These are phyloP conservation scores for Polypedilum vanderplanki DNA, from an alignment of 1,140 invertebrate species.

Conservation along the genomic window DNA sequence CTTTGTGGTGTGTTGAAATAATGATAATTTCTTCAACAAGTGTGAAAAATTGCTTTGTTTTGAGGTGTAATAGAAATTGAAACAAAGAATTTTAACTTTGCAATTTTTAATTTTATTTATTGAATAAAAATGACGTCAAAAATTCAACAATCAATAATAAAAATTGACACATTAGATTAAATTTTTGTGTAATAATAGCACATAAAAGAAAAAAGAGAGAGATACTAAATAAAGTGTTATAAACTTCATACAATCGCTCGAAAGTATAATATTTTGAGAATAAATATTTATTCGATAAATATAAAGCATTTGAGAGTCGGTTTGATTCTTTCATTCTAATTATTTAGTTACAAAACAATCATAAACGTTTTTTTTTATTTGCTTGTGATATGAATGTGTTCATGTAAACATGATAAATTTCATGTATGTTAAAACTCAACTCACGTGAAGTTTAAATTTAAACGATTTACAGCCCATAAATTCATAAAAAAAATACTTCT, in stretches of 20 bases:
- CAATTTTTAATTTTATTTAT: neutral
- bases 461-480: too few relatives aligned
- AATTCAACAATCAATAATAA: neutral
- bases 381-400: neutral
- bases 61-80: neutral
- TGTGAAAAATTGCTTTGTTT: too few relatives aligned
- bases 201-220: neutral
- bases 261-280: slow-evolving; percentile 14
- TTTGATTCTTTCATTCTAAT: neutral
- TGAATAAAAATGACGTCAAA: neutral
- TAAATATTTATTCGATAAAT: slow-evolving; percentile 14
- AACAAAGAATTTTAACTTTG: too few relatives aligned
- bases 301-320: neutral
- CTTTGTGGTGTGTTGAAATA: too few relatives aligned
- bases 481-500: too few relatives aligned
- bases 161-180: slow-evolving; percentile 7
- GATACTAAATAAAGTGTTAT: neutral
- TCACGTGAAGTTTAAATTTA: too few relatives aligned
- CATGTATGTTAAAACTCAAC: too few relatives aligned
- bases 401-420: neutral
- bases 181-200: slow-evolving; percentile 10
- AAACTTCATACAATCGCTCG: neutral
- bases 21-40: too few relatives aligned
- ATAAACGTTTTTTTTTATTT: neutral
- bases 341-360: neutral